These are phyloP conservation scores for Rhynchotus rufescens DNA, from an alignment of 2,797 vertebrate species.

Conservation along the genomic window DNA sequence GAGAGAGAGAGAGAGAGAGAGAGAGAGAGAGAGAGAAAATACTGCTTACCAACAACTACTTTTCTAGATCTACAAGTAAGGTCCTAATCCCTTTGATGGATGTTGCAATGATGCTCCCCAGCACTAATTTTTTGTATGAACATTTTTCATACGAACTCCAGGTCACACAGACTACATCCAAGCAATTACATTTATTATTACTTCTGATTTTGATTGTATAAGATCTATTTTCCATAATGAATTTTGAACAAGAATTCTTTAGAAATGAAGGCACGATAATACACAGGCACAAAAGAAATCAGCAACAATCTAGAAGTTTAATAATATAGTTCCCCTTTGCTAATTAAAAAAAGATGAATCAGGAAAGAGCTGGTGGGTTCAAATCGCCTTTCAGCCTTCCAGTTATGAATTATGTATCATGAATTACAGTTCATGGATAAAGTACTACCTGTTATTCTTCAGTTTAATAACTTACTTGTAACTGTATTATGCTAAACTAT, in stretches of 20 bases:
- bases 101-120: not conserved
- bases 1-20: too few relatives aligned
- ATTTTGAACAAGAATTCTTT: not conserved
- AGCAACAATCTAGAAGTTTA: not conserved
- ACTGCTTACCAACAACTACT: not conserved
- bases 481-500: not conserved
- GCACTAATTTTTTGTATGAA: not conserved
- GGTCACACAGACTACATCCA: not conserved
- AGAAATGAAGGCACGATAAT: not conserved
- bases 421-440: not conserved
- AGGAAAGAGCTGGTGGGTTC: not conserved
- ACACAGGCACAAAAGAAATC: not conserved
- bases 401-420: not conserved
- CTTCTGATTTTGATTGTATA: not conserved
- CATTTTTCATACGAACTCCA: not conserved
- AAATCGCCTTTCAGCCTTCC: not conserved
- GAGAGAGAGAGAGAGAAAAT: too few relatives aligned
- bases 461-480: conserved; percentile 8
- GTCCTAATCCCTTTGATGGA: not conserved
- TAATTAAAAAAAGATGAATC: not conserved
- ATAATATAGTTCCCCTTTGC: not conserved
- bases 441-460: not conserved
- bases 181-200: not conserved
- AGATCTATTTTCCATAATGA: not conserved
- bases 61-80: not conserved